Evolutionary conservation across 2,113 vertebrate species (phyloP), one percentile per base, ranked within the genome.

Genomic region (Pteropus alecto): DNA sequence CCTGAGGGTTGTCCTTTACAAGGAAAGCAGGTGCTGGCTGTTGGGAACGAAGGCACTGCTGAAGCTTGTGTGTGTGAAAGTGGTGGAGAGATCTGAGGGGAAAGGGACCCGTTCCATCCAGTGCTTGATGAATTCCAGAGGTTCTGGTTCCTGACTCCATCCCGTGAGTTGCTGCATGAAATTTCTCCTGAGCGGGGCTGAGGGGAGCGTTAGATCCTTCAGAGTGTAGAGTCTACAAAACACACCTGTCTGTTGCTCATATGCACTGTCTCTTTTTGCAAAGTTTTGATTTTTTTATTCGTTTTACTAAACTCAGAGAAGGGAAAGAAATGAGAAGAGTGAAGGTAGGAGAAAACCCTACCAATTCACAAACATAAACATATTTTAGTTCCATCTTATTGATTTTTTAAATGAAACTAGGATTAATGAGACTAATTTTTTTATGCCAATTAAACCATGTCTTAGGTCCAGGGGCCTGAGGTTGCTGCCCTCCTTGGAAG

Each of bases 251-350:
- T 65, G 7, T 84, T 38, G 15, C 13, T 88, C 76, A 43, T 6
- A 0, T 3, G 1, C 15, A 6, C 54, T 46, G 1, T 63, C 41
- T 89, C 54, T 90, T 68, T 85, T 28, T 54, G 82, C 65, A 73
- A 63, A 89, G 35, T 14, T 92, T 43, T 82, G 56, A 38, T 70
- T 41, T 73, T 93, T 71, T 58, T 43, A 19, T 67, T 88, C 82
- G 2, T 65, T 65, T 95, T 90, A 35, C 26, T 79, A 81, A 96
- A 92, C 35, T 94, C 81, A 60, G 28, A 83, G 67, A 89, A 93
- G 61, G 35, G 19, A 85, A 35, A 89, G 48, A 79, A 77, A 92
- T 88, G 54, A 68, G 9, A 58, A 79, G 22, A 33, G 22, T 46
- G 28, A 77, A 83, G 10, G 7, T 35, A 10, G 19, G 51, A 67